phyloP scores from a whole-genome alignment of 2,888 invertebrate genomes.

The Scaptomyza reducta region DNA sequence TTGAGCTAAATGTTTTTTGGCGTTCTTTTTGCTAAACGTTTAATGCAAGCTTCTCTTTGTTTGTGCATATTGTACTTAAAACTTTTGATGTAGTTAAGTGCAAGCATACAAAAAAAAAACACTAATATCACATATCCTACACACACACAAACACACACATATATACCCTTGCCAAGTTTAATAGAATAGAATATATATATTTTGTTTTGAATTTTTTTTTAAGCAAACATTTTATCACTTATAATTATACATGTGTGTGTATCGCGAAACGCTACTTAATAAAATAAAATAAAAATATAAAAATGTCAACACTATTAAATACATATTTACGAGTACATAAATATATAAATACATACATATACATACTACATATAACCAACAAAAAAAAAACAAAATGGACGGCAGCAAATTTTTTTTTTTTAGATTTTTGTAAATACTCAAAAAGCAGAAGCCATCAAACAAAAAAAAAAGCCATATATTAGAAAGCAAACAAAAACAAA shows the following conservation, averaged over 20 bases:
- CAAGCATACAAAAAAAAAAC: constrained; percentile 45
- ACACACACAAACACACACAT: constrained; percentile 28
- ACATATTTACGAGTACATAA: constrained; percentile 34
- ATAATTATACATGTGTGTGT: constrained; percentile 60
- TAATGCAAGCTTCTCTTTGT: constrained; percentile 12
- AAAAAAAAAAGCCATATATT: not conserved
- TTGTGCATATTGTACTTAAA: constrained; percentile 24
- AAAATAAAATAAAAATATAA: constrained; percentile 41
- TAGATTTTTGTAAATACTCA: constrained; percentile 77
- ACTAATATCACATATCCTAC: constrained; percentile 20
- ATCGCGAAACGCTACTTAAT: constrained; percentile 33
- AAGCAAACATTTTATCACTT: constrained; percentile 39
- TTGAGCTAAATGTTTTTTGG: constrained; percentile 5
- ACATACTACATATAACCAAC: constrained; percentile 33
- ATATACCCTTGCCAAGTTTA: constrained; percentile 41
- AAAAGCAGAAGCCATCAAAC: constrained; percentile 49
- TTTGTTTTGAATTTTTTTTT: constrained; percentile 49
- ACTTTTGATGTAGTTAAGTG: constrained; percentile 30
- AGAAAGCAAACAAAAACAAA: constrained; percentile 2
- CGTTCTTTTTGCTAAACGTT: not conserved
- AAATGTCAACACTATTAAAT: constrained; percentile 45
- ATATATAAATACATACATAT: constrained; percentile 37
- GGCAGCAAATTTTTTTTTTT: constrained; percentile 64
- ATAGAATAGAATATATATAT: constrained; percentile 26
- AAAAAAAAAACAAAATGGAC: constrained; percentile 7